Conservation (phyloP, 2,888 invertebrate species). For the Patella depressa region DNA sequence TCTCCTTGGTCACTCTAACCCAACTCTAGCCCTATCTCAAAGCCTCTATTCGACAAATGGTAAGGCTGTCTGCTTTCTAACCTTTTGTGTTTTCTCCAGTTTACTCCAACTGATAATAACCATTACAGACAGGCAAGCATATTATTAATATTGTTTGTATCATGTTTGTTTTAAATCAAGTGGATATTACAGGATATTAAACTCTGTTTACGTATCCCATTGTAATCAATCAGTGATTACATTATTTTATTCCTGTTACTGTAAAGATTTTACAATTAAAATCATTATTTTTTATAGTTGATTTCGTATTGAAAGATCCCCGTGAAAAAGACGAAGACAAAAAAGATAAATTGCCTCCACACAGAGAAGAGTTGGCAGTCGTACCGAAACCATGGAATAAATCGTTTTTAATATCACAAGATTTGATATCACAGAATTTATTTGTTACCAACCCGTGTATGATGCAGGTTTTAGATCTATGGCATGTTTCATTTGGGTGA, state of each 20-base stretch:
- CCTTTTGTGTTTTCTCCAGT: neutral
- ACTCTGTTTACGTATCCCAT: no score
- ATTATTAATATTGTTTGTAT: neutral
- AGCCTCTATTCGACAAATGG: no score
- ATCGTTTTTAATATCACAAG: conserved; percentile 73
- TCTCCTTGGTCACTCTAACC: no score
- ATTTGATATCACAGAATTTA: conserved; percentile 77
- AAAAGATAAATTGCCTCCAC: conserved; percentile 63
- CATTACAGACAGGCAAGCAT: no score
- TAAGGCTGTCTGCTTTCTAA: neutral
- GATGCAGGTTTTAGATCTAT: conserved; percentile 82
- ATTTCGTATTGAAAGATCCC: conserved; percentile 89
- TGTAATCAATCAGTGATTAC: no score
- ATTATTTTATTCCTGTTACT: neutral
- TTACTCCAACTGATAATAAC: no score
- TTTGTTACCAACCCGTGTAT: conserved; percentile 87
- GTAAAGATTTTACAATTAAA: neutral
- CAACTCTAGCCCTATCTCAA: no score
- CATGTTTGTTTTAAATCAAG: neutral
- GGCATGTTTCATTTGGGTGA: conserved; percentile 82
- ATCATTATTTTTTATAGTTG: conserved; percentile 76
- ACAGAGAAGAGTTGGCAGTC: conserved; percentile 76
- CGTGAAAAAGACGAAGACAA: conserved; percentile 70
- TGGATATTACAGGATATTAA: no score
- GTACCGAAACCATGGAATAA: conserved; percentile 80